Conservation (phyloP, 2,888 invertebrate genomes). For the Ypsolopha sequella region DNA sequence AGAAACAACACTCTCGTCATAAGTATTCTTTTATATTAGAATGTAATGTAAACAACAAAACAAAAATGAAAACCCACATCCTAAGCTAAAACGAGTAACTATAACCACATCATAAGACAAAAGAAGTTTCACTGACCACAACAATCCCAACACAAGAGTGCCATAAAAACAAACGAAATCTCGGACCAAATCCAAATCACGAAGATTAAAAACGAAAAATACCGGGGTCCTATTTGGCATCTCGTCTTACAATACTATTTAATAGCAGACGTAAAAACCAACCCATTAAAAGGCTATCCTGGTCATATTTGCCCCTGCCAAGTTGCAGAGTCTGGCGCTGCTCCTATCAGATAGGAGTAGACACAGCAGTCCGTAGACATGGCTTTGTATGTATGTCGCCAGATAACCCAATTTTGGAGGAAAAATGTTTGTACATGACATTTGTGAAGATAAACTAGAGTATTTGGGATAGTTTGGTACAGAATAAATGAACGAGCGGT, state of each 20-base stretch:
- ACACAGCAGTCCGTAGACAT: neutral
- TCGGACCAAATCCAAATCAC: slow-evolving; percentile 5
- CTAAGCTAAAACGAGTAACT: too few relatives aligned
- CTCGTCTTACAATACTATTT: slow-evolving; percentile 13
- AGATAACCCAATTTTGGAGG: slow-evolving; percentile 46
- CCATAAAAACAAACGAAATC: slow-evolving; percentile 3
- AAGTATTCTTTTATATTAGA: too few relatives aligned
- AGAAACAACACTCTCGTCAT: too few relatives aligned
- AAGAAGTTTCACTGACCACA: too few relatives aligned
- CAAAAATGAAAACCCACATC: too few relatives aligned
- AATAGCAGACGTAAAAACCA: slow-evolving; percentile 13
- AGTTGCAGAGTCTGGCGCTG: slow-evolving; percentile 45
- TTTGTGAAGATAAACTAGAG: slow-evolving; percentile 22
- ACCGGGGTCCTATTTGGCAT: slow-evolving; percentile 17
- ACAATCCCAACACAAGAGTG: too few relatives aligned
- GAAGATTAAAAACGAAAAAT: slow-evolving; percentile 6
- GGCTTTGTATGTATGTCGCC: slow-evolving; percentile 8
- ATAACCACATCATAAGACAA: too few relatives aligned
- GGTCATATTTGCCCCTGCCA: slow-evolving; percentile 23
- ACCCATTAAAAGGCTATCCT: slow-evolving; percentile 12
- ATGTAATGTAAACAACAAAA: too few relatives aligned
- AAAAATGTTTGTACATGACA: slow-evolving; percentile 40
- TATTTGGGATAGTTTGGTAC: too few relatives aligned
- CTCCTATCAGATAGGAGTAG: slow-evolving; percentile 44
- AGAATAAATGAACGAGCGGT: too few relatives aligned